Percentiles rank a stretch among this genome's conserved stretches.
Evolutionary conservation across 2,113 vertebrate species (phyloP).

Genomic region (Bubo blakistoni): DNA sequence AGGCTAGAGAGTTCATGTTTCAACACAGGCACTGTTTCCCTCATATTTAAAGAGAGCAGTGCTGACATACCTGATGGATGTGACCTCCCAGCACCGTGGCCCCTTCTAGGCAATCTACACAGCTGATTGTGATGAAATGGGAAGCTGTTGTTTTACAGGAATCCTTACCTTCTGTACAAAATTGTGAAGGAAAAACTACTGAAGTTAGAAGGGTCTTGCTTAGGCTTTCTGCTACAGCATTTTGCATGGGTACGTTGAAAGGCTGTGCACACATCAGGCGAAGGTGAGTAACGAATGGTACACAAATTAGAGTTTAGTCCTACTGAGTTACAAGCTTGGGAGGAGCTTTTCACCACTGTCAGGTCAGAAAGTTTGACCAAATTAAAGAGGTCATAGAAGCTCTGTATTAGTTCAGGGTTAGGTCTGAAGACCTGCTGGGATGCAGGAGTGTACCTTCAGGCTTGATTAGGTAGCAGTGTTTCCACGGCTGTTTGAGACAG

Average conservation of each 20-base stretch:
- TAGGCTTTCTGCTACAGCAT: not conserved
- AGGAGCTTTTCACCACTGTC: not conserved
- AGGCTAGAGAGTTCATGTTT: not conserved
- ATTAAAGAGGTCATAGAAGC: not conserved
- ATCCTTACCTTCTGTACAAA: not conserved
- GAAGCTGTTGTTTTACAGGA: not conserved
- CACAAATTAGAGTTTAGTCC: not conserved
- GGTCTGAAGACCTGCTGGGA: not conserved
- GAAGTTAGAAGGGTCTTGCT: not conserved
- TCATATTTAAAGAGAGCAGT: not conserved
- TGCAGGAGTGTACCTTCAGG: not conserved
- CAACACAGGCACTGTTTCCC: not conserved
- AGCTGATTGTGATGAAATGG: not conserved
- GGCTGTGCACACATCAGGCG: not conserved
- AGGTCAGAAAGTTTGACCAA: not conserved
- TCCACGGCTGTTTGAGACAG: not conserved
- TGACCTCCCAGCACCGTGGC: not conserved
- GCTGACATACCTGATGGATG: not conserved
- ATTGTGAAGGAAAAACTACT: not conserved
- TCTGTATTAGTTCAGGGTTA: accelerated
- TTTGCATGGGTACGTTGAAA: not conserved
- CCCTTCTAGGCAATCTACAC: not conserved
- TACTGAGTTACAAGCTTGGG: accelerated
- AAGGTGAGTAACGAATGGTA: not conserved
- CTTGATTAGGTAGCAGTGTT: not conserved